Evolutionary conservation across 2,113 vertebrate species (phyloP).

Genomic region (Actenoides hombroni): DNA sequence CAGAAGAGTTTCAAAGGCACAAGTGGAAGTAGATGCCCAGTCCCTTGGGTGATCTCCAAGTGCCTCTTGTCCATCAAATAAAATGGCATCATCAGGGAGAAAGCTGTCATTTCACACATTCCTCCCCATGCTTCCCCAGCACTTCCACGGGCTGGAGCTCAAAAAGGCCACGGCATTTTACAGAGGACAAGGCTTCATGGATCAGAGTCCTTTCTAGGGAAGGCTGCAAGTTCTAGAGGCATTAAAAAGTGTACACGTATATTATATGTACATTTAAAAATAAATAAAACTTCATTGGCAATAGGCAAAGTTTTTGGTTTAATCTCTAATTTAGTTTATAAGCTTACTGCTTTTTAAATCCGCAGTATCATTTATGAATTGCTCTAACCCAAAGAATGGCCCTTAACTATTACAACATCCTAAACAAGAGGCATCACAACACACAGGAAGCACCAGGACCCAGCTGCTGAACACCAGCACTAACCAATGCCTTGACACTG

Average conservation of each 20-base stretch:
- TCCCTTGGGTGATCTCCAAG: background rate
- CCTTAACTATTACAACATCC: background rate
- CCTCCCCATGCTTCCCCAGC: background rate
- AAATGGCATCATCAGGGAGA: background rate
- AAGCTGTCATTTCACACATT: background rate
- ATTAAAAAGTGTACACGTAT: background rate
- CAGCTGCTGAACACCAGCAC: background rate
- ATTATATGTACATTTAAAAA: background rate
- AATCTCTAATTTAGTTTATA: background rate
- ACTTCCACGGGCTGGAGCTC: background rate
- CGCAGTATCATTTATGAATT: background rate
- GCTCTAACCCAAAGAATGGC: background rate
- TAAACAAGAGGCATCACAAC: background rate
- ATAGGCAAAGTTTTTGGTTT: background rate
- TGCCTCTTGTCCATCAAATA: fast-evolving
- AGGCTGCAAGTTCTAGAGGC: background rate
- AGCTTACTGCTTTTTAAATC: background rate
- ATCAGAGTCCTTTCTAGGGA: background rate
- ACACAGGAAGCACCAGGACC: background rate
- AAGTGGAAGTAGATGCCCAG: background rate
- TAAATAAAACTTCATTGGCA: background rate
- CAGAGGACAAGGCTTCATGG: background rate
- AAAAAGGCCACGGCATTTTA: background rate
- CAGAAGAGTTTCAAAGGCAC: background rate
- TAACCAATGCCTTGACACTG: background rate